Evolutionary conservation across 2,797 vertebrate genomes (phyloP), one percentile per base, ranked within the genome.

Genomic region (Carapus acus): DNA sequence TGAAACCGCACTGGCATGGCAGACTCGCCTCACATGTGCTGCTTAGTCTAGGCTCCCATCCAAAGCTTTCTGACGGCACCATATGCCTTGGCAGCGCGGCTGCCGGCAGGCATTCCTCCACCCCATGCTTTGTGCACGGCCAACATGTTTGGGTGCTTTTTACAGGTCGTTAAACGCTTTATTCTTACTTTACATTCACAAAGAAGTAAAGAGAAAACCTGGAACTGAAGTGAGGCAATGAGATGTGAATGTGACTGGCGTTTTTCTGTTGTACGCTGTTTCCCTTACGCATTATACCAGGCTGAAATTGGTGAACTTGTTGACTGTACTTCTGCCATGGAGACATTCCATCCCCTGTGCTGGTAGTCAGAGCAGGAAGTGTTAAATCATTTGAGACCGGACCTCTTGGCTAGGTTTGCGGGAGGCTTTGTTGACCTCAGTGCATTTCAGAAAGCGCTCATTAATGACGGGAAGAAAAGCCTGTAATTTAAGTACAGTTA

Each of bases 51-150:
- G 58, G 46, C 45, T 54, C 9, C 11, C 33, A 18, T 64, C 66
- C 66, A 58, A 57, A 40, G 13, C 11, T 8, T 12, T 50, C 8
- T 58, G 57, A 61, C 56, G 46, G 49, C 44, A 12, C 65, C 65
- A 51, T 36, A 23, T 58, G 65, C 8, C 66, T 58, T 62, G 50
- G 43, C 41, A 31, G 29, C 29, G 42, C 14, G 14, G 34, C 54
- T 1, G 33, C 29, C 21, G 13, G 2, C 3, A 33, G 17, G 16
- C 7, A 15, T 16, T 9, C 14, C 14, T 23, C 15, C 21, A 14
- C 42, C 11, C 6, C 4, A 1, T 48, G 43, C 20, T 60, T 48
- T 42, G 33, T 44, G 23, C 1, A 14, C 22, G 47, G 38, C 24
- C 16, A 19, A 36, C n/a, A 18, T 7, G 0, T 21, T 0, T 8